phyloP scores from a whole-genome alignment of 2,797 vertebrate genomes.

The Ciconia nigra region DNA sequence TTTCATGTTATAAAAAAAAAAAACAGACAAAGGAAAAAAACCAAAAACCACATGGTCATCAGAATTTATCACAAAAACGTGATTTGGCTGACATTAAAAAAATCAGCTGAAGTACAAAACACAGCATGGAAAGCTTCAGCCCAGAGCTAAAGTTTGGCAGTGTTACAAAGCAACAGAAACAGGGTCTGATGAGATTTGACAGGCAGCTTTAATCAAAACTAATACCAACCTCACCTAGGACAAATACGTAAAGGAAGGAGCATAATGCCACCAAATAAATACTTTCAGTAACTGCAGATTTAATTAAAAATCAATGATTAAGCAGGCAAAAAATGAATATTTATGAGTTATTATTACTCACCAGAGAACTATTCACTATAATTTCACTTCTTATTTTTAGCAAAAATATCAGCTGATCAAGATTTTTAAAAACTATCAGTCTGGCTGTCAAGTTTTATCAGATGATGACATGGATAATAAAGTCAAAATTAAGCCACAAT shows the following conservation, averaged over 20 bases:
- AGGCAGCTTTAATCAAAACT: background rate
- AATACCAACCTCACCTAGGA: background rate
- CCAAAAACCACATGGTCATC: fast-evolving
- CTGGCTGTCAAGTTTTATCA: conserved; percentile 34
- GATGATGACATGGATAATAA: conserved; percentile 25
- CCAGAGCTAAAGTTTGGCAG: background rate
- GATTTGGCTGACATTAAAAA: background rate
- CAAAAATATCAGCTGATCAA: conserved; percentile 49
- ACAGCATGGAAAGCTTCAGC: background rate
- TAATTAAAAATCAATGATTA: conserved; percentile 39
- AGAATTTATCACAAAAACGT: background rate
- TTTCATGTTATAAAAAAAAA: background rate
- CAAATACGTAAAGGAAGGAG: background rate
- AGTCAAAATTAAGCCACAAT: conserved; percentile 39
- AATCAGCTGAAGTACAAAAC: background rate
- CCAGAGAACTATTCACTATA: background rate
- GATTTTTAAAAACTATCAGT: conserved; percentile 2
- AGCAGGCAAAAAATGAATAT: conserved; percentile 1
- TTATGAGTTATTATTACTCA: conserved; percentile 19
- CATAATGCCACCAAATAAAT: conserved; percentile 4
- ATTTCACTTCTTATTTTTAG: conserved; percentile 13
- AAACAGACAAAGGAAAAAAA: background rate
- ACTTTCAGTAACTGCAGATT: conserved; percentile 5
- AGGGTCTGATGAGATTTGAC: conserved; percentile 17
- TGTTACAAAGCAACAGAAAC: background rate